Evolutionary conservation across 1,140 invertebrate species (phyloP).

Genomic region (Drosophila kepulauana): DNA sequence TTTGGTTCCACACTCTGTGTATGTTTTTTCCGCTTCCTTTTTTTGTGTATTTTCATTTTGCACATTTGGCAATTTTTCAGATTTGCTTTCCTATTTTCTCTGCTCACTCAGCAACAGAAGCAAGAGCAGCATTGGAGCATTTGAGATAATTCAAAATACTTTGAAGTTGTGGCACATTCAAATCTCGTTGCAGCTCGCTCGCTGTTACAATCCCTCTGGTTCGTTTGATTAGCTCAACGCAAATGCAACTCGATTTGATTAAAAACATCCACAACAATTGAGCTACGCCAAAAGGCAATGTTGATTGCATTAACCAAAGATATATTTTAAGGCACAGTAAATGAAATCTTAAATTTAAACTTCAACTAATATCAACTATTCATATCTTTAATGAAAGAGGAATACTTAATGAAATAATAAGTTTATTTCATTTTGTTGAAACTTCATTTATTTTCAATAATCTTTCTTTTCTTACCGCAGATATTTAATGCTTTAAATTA

Average conservation of each 20-base stretch:
- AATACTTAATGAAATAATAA: no score
- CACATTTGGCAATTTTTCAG: background rate
- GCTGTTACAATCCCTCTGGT: background rate
- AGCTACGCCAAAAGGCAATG: background rate
- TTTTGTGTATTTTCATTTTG: constrained; percentile 17
- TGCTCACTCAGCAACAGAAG: background rate
- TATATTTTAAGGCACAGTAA: background rate
- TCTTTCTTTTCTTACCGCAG: no score
- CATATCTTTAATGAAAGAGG: no score
- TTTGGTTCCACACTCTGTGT: constrained; percentile 15
- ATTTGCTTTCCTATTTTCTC: background rate
- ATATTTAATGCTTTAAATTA: no score
- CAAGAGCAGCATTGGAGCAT: constrained; percentile 1
- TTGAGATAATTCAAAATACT: constrained; percentile 61
- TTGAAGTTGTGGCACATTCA: constrained; percentile 26
- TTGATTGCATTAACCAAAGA: background rate
- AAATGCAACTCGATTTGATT: background rate
- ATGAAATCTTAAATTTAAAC: no score
- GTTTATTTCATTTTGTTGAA: no score
- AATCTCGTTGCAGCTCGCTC: background rate
- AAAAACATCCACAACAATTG: background rate
- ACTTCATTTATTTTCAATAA: no score
- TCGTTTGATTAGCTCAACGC: background rate
- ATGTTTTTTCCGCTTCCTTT: constrained; percentile 20
- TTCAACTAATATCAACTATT: no score